Percentiles rank a stretch among this genome's conserved stretches.
phyloP scores from a whole-genome alignment of 2,797 vertebrate genomes.

The Tamandua tetradactyla region DNA sequence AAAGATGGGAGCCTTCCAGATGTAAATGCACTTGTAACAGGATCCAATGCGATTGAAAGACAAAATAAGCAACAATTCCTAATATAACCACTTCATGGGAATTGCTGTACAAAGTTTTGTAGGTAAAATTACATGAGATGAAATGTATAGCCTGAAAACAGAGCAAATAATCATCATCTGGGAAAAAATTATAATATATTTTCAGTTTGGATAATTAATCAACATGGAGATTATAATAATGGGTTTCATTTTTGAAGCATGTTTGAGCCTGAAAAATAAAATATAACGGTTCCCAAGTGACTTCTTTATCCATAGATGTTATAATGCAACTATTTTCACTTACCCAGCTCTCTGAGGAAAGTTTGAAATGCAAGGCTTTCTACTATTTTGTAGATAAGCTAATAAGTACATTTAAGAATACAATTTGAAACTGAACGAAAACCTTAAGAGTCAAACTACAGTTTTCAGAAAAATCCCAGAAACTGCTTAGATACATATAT shows the following conservation, averaged over 20 bases:
- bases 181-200: neutral
- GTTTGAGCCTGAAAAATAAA: conserved; percentile 57
- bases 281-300: conserved; percentile 3
- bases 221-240: conserved; percentile 14
- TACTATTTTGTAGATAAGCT: conserved; percentile 47
- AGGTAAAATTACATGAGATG: conserved; percentile 42
- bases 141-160: conserved; percentile 15
- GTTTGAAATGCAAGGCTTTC: conserved; percentile 47
- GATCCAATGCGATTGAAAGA: conserved; percentile 21
- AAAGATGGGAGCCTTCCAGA: conserved; percentile 25
- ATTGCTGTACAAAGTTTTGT: neutral
- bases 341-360: conserved; percentile 42
- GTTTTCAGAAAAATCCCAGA: conserved; percentile 35
- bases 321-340: conserved; percentile 29
- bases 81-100: neutral
- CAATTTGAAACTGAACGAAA: conserved; percentile 45
- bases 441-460: conserved; percentile 35
- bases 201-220: conserved; percentile 13
- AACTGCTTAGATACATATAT: neutral
- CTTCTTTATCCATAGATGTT: conserved; percentile 5
- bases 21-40: neutral
- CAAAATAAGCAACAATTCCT: conserved; percentile 29
- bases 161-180: neutral
- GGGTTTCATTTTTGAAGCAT: conserved; percentile 14
- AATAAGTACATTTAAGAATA: conserved; percentile 32